Evolutionary conservation across 2,888 invertebrate species (phyloP).

Genomic region (Xylota segnis): DNA sequence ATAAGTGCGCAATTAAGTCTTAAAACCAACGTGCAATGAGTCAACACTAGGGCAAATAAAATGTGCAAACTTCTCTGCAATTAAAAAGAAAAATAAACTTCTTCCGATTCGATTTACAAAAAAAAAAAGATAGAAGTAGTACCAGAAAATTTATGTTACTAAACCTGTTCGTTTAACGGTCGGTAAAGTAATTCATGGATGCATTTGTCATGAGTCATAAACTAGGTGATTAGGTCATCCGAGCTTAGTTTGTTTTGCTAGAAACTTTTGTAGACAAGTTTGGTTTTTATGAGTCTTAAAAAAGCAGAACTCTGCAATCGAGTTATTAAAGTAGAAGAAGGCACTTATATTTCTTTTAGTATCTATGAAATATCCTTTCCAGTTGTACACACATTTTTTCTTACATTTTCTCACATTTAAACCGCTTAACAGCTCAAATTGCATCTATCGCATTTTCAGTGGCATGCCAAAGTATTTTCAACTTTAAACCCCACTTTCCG

Average conservation of each 20-base stretch:
- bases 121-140: not conserved
- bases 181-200: not conserved
- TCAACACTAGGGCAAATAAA: not conserved
- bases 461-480: not conserved
- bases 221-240: constrained; percentile 2
- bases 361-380: not conserved
- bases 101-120: not conserved
- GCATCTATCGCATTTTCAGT: not conserved
- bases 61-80: not conserved
- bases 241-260: not conserved
- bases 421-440: not conserved
- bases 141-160: not conserved
- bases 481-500: constrained; percentile 2
- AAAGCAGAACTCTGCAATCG: no score
- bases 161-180: constrained; percentile 3
- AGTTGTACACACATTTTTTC: no score
- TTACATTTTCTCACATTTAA: no score
- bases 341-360: no score
- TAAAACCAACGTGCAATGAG: not conserved
- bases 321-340: no score
- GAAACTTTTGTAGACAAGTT: no score
- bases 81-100: not conserved
- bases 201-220: constrained; percentile 7
- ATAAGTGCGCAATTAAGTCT: constrained; percentile 16
- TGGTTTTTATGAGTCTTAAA: no score